Percentiles rank a stretch among this genome's conserved stretches.
Conservation (phyloP, 2,888 invertebrate genomes). For the Aethes cnicana region DNA sequence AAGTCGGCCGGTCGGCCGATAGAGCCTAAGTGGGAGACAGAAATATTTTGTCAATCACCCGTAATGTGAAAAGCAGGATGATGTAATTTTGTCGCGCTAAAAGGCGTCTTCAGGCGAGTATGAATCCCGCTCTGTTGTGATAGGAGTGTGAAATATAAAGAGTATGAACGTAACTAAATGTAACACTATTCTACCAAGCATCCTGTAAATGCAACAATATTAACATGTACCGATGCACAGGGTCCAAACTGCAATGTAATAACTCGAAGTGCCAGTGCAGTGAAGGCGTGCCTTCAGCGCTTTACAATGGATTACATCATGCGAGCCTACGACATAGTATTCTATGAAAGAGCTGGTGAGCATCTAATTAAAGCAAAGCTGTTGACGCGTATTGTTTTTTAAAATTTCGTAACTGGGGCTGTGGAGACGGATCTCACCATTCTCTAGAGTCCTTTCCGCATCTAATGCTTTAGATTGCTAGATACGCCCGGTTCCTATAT, state of each 20-base stretch:
- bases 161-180: neutral
- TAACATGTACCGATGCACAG: neutral
- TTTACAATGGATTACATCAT: slow-evolving; percentile 53
- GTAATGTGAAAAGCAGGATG: too few species aligned
- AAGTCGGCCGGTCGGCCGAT: too few species aligned
- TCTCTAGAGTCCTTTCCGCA: neutral
- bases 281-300: slow-evolving; percentile 14
- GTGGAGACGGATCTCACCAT: slow-evolving; percentile 5
- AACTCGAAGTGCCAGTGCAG: neutral
- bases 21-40: too few species aligned
- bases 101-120: too few species aligned
- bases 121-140: too few species aligned
- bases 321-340: slow-evolving; percentile 57
- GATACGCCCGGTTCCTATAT: too few species aligned
- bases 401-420: neutral
- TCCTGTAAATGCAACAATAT: slow-evolving; percentile 12
- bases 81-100: too few species aligned
- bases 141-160: neutral
- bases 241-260: slow-evolving; percentile 18
- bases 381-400: slow-evolving; percentile 3
- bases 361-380: slow-evolving; percentile 21
- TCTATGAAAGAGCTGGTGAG: slow-evolving; percentile 73
- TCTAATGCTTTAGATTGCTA: too few species aligned
- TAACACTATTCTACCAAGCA: neutral
- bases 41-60: too few species aligned